phyloP scores from a whole-genome alignment of 2,888 invertebrate genomes.

The Nipponacmea schrenckii region DNA sequence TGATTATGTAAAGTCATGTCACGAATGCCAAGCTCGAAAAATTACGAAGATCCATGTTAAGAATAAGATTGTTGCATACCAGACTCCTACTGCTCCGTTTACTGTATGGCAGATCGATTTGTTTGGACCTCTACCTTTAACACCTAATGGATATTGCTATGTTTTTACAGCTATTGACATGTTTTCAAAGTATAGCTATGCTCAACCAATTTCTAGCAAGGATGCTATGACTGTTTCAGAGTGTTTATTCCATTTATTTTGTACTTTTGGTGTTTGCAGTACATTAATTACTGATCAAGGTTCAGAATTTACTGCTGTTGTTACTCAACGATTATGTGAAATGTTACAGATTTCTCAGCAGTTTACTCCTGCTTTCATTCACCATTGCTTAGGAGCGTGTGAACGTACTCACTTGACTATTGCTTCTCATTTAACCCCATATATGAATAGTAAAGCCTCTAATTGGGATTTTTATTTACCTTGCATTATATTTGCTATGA shows the following conservation, averaged over 20 bases:
- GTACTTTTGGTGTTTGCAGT: conserved; percentile 20
- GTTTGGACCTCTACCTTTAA: conserved; percentile 21
- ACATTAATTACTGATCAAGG: conserved; percentile 15
- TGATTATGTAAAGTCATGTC: conserved; percentile 20
- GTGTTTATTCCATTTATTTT: conserved; percentile 13
- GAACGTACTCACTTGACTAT: conserved; percentile 24
- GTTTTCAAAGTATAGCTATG: conserved; percentile 13
- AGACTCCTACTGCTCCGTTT: conserved; percentile 19
- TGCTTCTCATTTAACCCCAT: conserved; percentile 25
- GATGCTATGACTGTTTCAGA: conserved; percentile 18
- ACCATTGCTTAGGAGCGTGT: conserved; percentile 29
- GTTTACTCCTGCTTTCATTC: conserved; percentile 22
- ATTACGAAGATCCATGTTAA: conserved; percentile 16
- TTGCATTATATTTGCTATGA: conserved; percentile 23
- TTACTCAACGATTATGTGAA: background rate
- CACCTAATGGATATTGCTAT: conserved; percentile 16
- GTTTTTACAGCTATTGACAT: conserved; percentile 20
- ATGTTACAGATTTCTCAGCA: background rate
- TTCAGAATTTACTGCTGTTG: conserved; percentile 9
- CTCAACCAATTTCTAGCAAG: conserved; percentile 17
- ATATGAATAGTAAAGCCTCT: conserved; percentile 14
- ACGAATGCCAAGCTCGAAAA: conserved; percentile 22
- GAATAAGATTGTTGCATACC: conserved; percentile 15
- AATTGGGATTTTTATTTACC: conserved; percentile 26
- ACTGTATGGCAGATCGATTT: conserved; percentile 24